These are phyloP conservation scores for Mycteria americana DNA, from an alignment of 2,797 vertebrate species.

Conservation along the genomic window DNA sequence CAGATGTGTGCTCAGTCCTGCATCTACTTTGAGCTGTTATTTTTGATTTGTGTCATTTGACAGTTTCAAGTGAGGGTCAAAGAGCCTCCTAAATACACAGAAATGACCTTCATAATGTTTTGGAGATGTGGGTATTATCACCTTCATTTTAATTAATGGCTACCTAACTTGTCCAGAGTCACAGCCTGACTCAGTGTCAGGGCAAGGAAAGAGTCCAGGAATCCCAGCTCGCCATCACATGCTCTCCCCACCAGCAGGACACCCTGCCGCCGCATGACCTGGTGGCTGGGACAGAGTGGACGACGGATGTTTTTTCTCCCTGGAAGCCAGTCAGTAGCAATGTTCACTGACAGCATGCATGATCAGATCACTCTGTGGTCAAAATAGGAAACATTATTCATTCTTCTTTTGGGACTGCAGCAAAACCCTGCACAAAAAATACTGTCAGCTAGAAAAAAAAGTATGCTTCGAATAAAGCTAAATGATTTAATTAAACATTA, in stretches of 20 bases:
- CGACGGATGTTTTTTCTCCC: not conserved
- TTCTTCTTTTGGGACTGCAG: constrained; percentile 5
- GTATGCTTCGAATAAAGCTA: not conserved
- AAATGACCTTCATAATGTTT: not conserved
- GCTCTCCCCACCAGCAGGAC: not conserved
- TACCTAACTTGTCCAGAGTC: not conserved
- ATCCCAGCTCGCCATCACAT: not conserved
- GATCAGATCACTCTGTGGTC: not conserved
- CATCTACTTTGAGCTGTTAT: not conserved
- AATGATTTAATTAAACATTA: constrained; percentile 13
- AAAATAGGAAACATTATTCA: not conserved
- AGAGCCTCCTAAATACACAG: not conserved
- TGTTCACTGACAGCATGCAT: not conserved
- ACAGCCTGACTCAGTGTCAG: not conserved
- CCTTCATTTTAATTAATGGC: not conserved
- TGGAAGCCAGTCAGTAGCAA: not conserved
- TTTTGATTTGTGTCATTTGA: not conserved
- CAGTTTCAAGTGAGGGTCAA: not conserved
- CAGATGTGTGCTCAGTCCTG: not conserved
- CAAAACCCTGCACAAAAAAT: not conserved
- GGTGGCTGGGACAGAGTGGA: not conserved
- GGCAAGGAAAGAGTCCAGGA: not conserved
- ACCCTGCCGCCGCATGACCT: not conserved
- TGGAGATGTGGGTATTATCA: not conserved
- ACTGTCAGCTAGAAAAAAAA: not conserved